Conservation (phyloP, 2,888 invertebrate species). For the Glaucopsyche alexis region DNA sequence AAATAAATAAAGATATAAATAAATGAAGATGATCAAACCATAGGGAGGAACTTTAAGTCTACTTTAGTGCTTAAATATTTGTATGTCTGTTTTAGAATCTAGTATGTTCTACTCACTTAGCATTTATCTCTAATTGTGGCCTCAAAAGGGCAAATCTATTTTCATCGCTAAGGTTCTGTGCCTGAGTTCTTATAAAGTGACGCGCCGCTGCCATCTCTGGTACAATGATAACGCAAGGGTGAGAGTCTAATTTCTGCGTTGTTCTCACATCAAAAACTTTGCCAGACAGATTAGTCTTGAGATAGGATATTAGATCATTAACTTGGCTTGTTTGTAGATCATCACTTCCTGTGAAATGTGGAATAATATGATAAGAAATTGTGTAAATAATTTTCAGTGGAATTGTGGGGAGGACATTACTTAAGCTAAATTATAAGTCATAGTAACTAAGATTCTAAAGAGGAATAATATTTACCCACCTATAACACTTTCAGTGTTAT, state of each 20-base stretch:
- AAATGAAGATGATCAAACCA: too few relatives aligned
- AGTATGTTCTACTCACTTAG: constrained; percentile 81
- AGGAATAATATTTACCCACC: constrained; percentile 57
- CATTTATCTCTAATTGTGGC: constrained; percentile 96
- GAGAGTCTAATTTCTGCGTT: constrained; percentile 90
- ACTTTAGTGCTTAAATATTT: too few relatives aligned
- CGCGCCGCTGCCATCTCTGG: constrained; percentile 98
- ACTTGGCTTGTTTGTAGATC: constrained; percentile 87
- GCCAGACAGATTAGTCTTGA: constrained; percentile 87
- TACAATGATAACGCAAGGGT: constrained; percentile 97
- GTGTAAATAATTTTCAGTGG: too few relatives aligned
- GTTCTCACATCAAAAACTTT: constrained; percentile 91
- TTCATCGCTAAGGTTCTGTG: constrained; percentile 89
- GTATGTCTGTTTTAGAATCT: too few relatives aligned
- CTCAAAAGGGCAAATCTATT: constrained; percentile 91
- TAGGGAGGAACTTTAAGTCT: too few relatives aligned
- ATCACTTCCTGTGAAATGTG: constrained; percentile 69
- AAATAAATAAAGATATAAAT: constrained; percentile 9
- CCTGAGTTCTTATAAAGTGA: constrained; percentile 95
- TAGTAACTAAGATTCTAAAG: too few relatives aligned
- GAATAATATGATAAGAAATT: not conserved
- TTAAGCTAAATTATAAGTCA: too few relatives aligned
- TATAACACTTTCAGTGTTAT: constrained; percentile 79
- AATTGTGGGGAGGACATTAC: too few relatives aligned
- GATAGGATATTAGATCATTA: constrained; percentile 88